phyloP scores from a whole-genome alignment of 1,140 invertebrate species.

The Ridgeia piscesae region DNA sequence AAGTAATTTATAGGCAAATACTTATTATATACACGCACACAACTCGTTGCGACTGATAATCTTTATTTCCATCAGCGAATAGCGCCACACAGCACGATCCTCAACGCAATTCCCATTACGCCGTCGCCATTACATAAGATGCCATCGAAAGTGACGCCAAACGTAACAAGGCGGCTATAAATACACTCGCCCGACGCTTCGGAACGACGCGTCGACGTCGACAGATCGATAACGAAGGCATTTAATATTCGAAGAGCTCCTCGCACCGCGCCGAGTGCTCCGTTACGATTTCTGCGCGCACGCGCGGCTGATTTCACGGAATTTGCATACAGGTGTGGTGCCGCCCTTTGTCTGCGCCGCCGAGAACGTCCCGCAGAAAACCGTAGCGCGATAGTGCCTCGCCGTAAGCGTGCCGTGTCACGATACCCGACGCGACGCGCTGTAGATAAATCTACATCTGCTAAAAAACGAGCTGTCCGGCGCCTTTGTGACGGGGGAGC shows the following conservation, averaged over 20 bases:
- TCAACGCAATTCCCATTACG: neutral
- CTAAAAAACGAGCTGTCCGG: neutral
- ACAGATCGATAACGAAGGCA: neutral
- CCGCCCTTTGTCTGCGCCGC: neutral
- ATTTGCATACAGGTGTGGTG: constrained; percentile 4
- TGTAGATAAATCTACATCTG: neutral
- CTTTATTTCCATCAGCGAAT: neutral
- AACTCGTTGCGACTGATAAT: neutral
- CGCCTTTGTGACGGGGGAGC: neutral
- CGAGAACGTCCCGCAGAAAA: neutral
- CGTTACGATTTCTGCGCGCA: neutral
- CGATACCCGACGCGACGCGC: neutral
- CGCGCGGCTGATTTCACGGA: constrained; percentile 2
- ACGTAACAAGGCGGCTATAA: neutral
- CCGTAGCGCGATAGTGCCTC: neutral
- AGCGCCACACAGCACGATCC: neutral
- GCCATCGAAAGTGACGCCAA: neutral
- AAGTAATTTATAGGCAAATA: neutral
- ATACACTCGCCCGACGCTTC: neutral
- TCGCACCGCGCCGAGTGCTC: neutral
- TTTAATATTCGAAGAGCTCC: neutral
- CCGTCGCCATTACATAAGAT: neutral
- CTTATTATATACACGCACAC: neutral
- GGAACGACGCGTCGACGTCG: neutral
- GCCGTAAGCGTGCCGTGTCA: neutral